Base-by-base conservation (phyloP, 1,140 invertebrate genomes). In the Eubasilissa regina region DNA sequence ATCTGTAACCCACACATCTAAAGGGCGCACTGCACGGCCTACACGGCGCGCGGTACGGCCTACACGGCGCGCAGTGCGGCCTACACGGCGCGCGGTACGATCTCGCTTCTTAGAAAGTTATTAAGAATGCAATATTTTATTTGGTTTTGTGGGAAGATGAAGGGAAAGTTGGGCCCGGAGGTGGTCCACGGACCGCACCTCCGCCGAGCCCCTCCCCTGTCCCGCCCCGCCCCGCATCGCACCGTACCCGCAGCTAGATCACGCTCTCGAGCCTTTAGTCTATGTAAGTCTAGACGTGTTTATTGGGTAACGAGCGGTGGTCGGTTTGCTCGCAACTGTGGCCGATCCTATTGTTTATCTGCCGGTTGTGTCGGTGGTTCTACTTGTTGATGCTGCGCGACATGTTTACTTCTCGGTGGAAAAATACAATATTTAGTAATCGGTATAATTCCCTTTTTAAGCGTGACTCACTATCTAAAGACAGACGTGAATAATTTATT, bases 91-190 rank as follows among this genome's bases (percentile, higher is more conserved):
- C 55, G 4, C 15, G n/a, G 55, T 21, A 58, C 25, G 25, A 35
- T 11, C 55, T 58, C 43, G 43, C 13, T 11, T 44, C 62, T 66
- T 66, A 66, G 62, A 66, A 66, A 66, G 62, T 66, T 66, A 45
- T 25, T 44, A 43, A 66, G 62, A 58, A 19, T 58, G 55, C 17
- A 25, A 17, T 10, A 43, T 0, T 66, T 35, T 13, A 66, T 43
- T 43, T 44, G n/a, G 62, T 44, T 44, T 66, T 15, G 62, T 66
- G 62, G 19, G 62, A 43, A 44, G 62, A 58, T 19, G 21, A 66
- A 66, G 43, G 62, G 62, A 66, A 66, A 66, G 62, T 66, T 66
- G 35, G 21, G 6, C 43, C 25, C 25, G 15, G n/a, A 35, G 62
- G 43, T 47, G 62, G 62, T 66, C 62, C 35, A 43, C 21, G 25